Base-by-base conservation (phyloP, 2,888 invertebrate species). In the Apamea anceps region DNA sequence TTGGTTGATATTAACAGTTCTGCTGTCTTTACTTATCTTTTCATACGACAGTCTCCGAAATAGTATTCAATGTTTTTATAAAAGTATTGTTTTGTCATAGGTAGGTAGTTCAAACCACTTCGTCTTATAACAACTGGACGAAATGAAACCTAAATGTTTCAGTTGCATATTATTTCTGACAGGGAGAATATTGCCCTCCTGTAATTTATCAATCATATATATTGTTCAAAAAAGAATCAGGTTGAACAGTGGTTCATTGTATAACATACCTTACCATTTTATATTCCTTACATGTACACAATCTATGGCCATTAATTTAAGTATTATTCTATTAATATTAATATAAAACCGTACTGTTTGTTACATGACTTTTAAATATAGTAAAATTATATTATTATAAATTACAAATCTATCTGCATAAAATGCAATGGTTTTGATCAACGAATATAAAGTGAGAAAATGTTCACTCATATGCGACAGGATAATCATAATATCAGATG, bases 271-370 rank as follows among this genome's bases (percentile, higher is more conserved):
- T 77, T 72, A 80, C 65, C 77, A 80, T 82, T 62, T 81, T 84
- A 87, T 77, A 81, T 79, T 78, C 66, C 84, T 82, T 86, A 85
- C 76, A 83, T 84, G 83, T 90, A 89, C 86, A 87, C 87, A 89
- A 85, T 85, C 86, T 90, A 91, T 91, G 91, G 91, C 91, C 88
- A 82, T 91, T 75, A 79, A 76, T 85, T 86, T 75, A 80, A 72
- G 65, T 79, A 82, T 86, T 79, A 82, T 54, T 82, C 60, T 81
- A 79, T 80, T 80, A 78, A 72, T 81, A 77, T 68, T 80, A 68
- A 76, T 72, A 75, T 75, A 78, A 80, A 85, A 78, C 48, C 72
- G 72, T 87, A 85, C 73, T 79, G 67, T 80, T 82, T 83, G 81
- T 83, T 81, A 78, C 15, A 82, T 79, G 81, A 83, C 79, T 83